phyloP scores from a whole-genome alignment of 2,797 vertebrate genomes.

The Synaphobranchus kaupii region DNA sequence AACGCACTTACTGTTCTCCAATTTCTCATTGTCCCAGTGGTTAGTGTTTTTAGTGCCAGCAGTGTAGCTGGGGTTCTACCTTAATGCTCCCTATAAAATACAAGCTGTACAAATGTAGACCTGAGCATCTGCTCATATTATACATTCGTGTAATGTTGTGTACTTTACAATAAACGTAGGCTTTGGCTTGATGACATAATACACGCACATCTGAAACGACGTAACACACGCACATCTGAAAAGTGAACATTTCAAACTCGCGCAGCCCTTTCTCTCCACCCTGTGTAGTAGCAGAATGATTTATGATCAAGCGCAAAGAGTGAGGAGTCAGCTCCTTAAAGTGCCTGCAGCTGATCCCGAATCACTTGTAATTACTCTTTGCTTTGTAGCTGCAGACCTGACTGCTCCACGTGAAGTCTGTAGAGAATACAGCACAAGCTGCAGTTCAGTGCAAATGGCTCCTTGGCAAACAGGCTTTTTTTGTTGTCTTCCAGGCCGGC shows the following conservation, averaged over 20 bases:
- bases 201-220: background rate
- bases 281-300: background rate
- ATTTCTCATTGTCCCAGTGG: background rate
- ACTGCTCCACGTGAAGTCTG: background rate
- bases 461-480: background rate
- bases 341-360: background rate
- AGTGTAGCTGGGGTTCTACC: background rate
- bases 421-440: slow-evolving; percentile 16
- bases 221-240: background rate
- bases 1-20: background rate
- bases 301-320: background rate
- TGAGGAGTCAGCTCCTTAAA: background rate
- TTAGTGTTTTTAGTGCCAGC: background rate
- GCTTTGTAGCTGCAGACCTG: too few species aligned
- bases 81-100: background rate
- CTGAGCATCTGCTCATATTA: background rate
- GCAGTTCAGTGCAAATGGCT: background rate
- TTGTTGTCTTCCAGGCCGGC: background rate
- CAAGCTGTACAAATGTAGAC: background rate
- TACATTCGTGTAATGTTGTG: background rate
- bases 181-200: background rate
- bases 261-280: background rate
- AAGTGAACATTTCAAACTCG: background rate
- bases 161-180: background rate
- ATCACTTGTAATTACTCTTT: background rate